Base-by-base conservation (phyloP, 2,888 invertebrate genomes). In the Eremobia ochroleuca region DNA sequence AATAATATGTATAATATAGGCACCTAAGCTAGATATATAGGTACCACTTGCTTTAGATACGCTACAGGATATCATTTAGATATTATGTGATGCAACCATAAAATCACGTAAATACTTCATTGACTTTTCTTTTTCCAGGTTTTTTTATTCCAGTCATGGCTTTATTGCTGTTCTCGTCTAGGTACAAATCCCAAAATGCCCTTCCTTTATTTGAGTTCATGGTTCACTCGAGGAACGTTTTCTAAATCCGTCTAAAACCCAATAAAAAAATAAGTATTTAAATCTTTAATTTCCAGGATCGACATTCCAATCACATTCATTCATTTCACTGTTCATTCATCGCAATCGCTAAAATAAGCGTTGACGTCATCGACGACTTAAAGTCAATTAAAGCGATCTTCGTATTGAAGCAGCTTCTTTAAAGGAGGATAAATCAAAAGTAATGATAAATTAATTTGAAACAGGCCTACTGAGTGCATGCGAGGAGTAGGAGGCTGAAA, bases 401-500 rank as follows among this genome's bases (percentile, higher is more conserved):
- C 79, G 79, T 72, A 74, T 81, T 81, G 69, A 77, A 70, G 28
- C 62, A 79, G 64, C 78, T 81, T 76, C 82, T 83, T 74, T 73
- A 84, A 70, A 76, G 15, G 59, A 79, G 59, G 15, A 78, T 86
- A 87, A 88, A 90, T 88, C 87, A 90, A 84, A 78, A 80, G 83
- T 83, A 88, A 85, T 80, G 67, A 79, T 72, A 73, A 69, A 81
- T 83, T 79, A 74, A 87, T 85, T 83, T 70, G n/a, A 76, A 80
- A 76, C 65, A 73, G 76, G 73, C 81, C 68, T 83, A 61, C 76
- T 81, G 73, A 85, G 78, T 82, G 83, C 83, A 85, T 73, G 43
- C 77, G 61, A 82, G 70, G 85, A 87, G 89, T 89, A 87, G 87
- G 91, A 90, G 90, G 86, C 86, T 89, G 89, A 85, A 88, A 81